A percentile compares a stretch with the other conserved stretches of the same genome.
Evolutionary conservation across 2,888 invertebrate species (phyloP).

Genomic region (Flexamia atlantica): DNA sequence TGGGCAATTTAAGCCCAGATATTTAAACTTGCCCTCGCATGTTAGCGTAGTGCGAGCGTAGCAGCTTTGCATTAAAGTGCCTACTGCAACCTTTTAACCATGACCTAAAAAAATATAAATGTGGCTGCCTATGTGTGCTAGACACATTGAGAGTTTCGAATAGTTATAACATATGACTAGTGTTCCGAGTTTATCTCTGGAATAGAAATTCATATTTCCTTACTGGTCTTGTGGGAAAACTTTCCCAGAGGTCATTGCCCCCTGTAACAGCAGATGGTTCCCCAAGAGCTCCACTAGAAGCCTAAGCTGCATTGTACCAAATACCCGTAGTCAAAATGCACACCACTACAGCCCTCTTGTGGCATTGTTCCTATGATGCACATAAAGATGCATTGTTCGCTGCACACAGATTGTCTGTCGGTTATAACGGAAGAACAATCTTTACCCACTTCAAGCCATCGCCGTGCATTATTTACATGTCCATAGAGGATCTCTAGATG

Average conservation of each 20-base stretch:
- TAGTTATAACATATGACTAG: no score
- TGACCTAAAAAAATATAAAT: no score
- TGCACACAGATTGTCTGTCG: slow-evolving; percentile 38
- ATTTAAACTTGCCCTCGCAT: no score
- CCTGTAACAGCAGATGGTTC: slow-evolving; percentile 22
- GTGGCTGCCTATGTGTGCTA: no score
- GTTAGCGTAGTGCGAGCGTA: no score
- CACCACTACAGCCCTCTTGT: slow-evolving; percentile 5
- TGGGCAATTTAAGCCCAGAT: no score
- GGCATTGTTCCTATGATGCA: slow-evolving; percentile 20
- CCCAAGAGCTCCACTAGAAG: slow-evolving; percentile 22
- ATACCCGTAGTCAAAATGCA: slow-evolving; percentile 44
- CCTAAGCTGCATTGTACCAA: slow-evolving; percentile 20
- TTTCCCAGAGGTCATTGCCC: slow-evolving; percentile 27
- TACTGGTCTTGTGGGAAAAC: neutral
- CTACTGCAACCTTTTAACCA: no score
- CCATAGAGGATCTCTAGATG: no score
- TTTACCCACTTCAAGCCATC: neutral
- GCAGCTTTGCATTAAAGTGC: no score
- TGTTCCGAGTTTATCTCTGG: no score
- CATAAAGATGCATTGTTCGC: slow-evolving; percentile 31
- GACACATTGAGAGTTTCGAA: no score
- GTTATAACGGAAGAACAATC: slow-evolving; percentile 13
- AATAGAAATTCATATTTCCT: no score
- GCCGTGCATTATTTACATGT: neutral